Base-by-base conservation (phyloP, 2,797 vertebrate genomes). In the Meriones psammophilus region DNA sequence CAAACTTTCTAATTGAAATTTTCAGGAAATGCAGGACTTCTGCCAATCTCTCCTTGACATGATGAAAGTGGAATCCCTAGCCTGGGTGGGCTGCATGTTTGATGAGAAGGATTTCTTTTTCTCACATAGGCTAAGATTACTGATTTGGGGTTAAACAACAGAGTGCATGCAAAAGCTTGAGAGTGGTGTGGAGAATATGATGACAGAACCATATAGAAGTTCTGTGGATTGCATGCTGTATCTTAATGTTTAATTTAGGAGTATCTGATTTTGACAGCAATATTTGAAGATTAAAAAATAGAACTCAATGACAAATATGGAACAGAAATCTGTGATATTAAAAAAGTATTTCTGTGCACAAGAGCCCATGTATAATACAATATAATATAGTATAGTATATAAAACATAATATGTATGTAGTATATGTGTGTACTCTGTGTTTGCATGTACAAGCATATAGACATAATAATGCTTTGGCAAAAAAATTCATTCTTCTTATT, bases 171-270 rank as follows among this genome's bases (percentile, higher is more conserved):
- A 96, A 64, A 96, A 96, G 77, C 74, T 83, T 96, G 97, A 93
- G 77, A 89, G 3, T n/a, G 54, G 94, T 54, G 64, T 80, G 58
- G 93, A 88, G 87, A 93, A 93, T 87, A 86, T 68, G 94, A 83
- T 89, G 97, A 96, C 69, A 97, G 93, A 7, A 0, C 92, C 97
- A 93, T 94, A 96, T 97, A 97, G 92, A 56, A 83, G 76, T 36
- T 93, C 68, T 88, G 60, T 93, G 93, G 73, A 91, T 74, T 60
- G 91, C 30, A 78, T 42, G 68, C 54, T 94, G 30, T 39, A 90
- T 90, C 74, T 95, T 71, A 96, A 91, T 91, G 74, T 93, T 95
- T 96, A 95, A 95, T 97, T 96, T 96, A 96, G 97, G 92, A 90
- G 66, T 64, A 83, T 85, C 60, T 93, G 92, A 97, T 93, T 96